phyloP scores from a whole-genome alignment of 2,888 invertebrate species.

The Mythimna albipuncta region DNA sequence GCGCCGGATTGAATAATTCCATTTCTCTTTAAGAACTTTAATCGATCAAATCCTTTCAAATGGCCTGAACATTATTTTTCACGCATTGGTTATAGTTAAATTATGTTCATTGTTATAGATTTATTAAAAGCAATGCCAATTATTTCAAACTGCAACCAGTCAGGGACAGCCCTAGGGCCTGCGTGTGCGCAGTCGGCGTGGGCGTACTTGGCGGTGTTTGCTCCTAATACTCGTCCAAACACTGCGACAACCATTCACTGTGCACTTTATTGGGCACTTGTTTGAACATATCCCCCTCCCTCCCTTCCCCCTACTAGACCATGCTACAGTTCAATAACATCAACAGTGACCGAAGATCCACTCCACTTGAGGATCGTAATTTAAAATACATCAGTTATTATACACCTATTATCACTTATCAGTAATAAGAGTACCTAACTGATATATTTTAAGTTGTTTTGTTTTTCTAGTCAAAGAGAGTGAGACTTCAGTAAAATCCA shows the following conservation, averaged over 20 bases:
- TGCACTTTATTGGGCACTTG: constrained; percentile 64
- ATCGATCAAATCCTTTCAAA: too few relatives aligned
- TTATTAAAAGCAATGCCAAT: neutral
- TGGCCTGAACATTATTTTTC: too few relatives aligned
- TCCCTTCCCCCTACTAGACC: neutral
- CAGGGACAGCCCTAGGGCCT: constrained; percentile 42
- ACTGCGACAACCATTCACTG: constrained; percentile 59
- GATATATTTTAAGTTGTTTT: too few relatives aligned
- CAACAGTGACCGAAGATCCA: neutral
- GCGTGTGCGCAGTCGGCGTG: constrained; percentile 56
- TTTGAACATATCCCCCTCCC: constrained; percentile 31
- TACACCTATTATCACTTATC: too few relatives aligned
- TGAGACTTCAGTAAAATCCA: neutral
- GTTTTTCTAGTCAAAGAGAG: too few relatives aligned
- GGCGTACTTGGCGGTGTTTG: constrained; percentile 62
- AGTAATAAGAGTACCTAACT: too few relatives aligned
- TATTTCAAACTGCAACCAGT: neutral
- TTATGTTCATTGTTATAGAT: too few relatives aligned
- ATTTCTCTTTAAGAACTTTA: too few relatives aligned
- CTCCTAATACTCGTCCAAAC: constrained; percentile 64
- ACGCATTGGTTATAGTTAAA: too few relatives aligned
- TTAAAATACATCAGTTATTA: neutral
- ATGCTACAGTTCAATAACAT: neutral
- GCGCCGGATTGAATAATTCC: too few relatives aligned
- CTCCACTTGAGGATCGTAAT: neutral